Evolutionary conservation across 1,140 invertebrate genomes (phyloP), one percentile per base, ranked within the genome.

Genomic region (Drosophila ambigua): DNA sequence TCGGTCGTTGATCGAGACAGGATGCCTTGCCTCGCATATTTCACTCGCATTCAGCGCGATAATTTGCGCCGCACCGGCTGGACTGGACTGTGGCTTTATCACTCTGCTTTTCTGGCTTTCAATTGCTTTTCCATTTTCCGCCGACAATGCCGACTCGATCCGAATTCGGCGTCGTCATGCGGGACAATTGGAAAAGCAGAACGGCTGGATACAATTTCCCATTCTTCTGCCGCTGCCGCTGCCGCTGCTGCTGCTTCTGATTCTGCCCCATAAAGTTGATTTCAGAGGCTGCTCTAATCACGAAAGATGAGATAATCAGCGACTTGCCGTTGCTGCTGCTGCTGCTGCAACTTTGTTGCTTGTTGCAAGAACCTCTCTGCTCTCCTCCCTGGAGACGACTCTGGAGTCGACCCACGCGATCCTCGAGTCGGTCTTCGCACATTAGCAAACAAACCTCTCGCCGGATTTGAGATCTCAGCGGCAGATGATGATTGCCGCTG

Each of bases 21-120:
- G 82, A 87, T 85, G 78, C 69, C 71, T 63, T 85, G 78, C 69
- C 71, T 63, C 55, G 72, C 81, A 82, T 65, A 52, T 71, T 77
- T 81, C 77, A 75, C 80, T 80, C 58, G 67, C 63, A 80, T 68
- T 65, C 73, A 62, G 39, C 39, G 68, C 60, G 62, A 64, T 82
- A 82, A 82, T 82, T 82, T 79, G 79, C 73, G 69, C 53, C 23
- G 23, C 3, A 24, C 23, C 31, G 60, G 65, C 15, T 54, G 68
- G 68, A 78, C 67, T 57, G 52, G 57, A 63, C 45, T 31, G 6
- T 66, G 74, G 45, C 51, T 72, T 64, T 31, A 50, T 54, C 35
- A 39, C 35, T 24, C 4, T 24, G 2, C n/a, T 35, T 45, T 24
- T 35, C 9, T 45, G 49, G 24, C 11, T 54, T 63, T 54, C 52